Conservation (phyloP, 2,888 invertebrate genomes). For the Lamproptera curius region DNA sequence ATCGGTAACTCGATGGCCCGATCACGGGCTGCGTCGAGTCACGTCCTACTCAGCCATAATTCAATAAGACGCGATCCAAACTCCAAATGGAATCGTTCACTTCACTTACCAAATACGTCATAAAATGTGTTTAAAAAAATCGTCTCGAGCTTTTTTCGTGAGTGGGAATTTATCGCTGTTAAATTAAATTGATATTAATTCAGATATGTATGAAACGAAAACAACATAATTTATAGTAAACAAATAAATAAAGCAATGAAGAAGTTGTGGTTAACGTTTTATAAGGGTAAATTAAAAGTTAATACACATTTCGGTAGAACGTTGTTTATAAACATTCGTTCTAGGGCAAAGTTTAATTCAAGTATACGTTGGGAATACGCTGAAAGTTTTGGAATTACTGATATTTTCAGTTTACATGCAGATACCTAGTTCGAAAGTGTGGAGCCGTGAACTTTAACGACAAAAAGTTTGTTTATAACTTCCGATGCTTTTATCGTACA, state of each 20-base stretch:
- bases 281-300: too few relatives aligned
- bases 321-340: constrained; percentile 25
- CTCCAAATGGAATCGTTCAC: constrained; percentile 48
- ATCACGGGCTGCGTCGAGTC: constrained; percentile 45
- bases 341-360: constrained; percentile 26
- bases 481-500: constrained; percentile 18
- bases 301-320: too few relatives aligned
- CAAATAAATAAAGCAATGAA: too few relatives aligned
- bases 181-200: too few relatives aligned
- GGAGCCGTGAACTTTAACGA: constrained; percentile 28
- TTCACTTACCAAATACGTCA: constrained; percentile 39
- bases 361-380: constrained; percentile 26
- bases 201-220: too few relatives aligned
- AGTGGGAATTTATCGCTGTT: too few relatives aligned
- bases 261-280: too few relatives aligned
- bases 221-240: too few relatives aligned
- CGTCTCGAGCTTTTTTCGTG: too few relatives aligned
- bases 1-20: constrained; percentile 53
- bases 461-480: constrained; percentile 27
- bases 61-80: constrained; percentile 63
- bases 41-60: constrained; percentile 60
- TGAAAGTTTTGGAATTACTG: constrained; percentile 29
- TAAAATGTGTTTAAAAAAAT: too few relatives aligned
- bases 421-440: constrained; percentile 27
- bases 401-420: constrained; percentile 34